Conservation (phyloP, 35 echinoderm and acorn worm species). For the Holothuria glaberrima region DNA sequence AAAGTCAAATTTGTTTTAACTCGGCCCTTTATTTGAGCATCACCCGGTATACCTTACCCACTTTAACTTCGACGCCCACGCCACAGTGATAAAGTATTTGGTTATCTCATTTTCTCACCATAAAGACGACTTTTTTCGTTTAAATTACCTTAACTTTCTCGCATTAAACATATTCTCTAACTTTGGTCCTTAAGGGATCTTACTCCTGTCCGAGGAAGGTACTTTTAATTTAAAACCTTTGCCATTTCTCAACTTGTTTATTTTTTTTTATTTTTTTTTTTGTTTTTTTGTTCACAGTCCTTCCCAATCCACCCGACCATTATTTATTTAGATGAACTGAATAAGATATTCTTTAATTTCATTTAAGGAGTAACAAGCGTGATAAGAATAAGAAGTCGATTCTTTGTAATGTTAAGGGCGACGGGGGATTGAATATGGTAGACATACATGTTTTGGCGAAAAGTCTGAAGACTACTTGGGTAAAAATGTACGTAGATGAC, state of each 20-base stretch:
- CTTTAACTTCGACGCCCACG: neutral
- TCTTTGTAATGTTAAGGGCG: neutral
- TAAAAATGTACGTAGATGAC: conserved; percentile 1
- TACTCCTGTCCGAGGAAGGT: neutral
- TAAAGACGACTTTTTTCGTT: neutral
- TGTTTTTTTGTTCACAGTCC: too few species aligned
- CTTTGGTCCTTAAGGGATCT: neutral
- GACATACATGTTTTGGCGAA: neutral
- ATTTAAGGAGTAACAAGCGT: conserved; percentile 1
- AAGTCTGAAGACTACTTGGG: neutral
- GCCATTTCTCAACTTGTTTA: too few species aligned
- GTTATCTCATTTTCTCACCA: conserved; percentile 2
- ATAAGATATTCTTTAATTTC: too few species aligned
- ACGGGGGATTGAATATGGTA: conserved; percentile 26
- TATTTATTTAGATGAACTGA: neutral
- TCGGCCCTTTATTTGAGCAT: neutral
- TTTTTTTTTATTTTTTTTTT: too few species aligned
- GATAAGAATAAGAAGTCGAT: neutral
- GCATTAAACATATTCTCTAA: neutral
- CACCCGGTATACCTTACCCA: neutral
- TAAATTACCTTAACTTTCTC: neutral
- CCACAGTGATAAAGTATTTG: conserved; percentile 18
- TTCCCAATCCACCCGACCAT: too few species aligned
- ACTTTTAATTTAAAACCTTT: too few species aligned
- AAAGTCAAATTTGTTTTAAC: conserved; percentile 10